A percentile compares a stretch with the other conserved stretches of the same genome.
These are phyloP conservation scores for Andrena marginata DNA, from an alignment of 2,888 invertebrate genomes.

Conservation along the genomic window DNA sequence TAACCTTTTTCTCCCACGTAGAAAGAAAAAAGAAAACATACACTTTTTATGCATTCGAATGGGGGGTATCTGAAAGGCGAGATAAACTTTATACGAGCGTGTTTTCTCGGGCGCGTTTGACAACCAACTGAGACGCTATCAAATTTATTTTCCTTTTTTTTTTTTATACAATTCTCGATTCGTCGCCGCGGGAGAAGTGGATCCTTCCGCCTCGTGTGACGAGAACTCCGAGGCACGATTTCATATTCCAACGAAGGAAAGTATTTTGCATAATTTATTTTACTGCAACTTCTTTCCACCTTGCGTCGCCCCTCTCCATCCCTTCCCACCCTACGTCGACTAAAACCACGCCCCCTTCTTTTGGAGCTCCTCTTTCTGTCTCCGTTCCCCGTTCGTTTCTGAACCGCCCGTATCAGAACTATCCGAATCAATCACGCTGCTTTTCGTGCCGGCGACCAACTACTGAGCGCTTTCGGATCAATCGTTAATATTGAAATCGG, in stretches of 20 bases:
- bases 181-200: slow-evolving; percentile 44
- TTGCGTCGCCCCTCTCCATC: slow-evolving; percentile 55
- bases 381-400: slow-evolving; percentile 18
- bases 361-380: slow-evolving; percentile 34
- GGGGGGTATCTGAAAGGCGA: background rate
- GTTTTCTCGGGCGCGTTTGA: background rate
- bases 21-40: background rate
- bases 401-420: slow-evolving; percentile 20
- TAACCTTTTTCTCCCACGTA: background rate
- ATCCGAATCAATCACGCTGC: background rate
- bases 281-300: slow-evolving; percentile 76
- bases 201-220: slow-evolving; percentile 74
- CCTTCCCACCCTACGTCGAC: slow-evolving; percentile 50
- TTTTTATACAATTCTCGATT: slow-evolving; percentile 35
- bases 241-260: slow-evolving; percentile 80
- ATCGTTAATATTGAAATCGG: slow-evolving; percentile 11
- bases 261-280: slow-evolving; percentile 83
- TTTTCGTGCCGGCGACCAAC: background rate
- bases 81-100: background rate
- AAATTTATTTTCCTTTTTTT: slow-evolving; percentile 21
- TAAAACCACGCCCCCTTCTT: slow-evolving; percentile 49
- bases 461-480: background rate
- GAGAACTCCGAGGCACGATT: slow-evolving; percentile 70
- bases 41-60: background rate
- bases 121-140: background rate